These are phyloP conservation scores for Phaonia tiefii DNA, from an alignment of 2,888 invertebrate species.

Conservation along the genomic window DNA sequence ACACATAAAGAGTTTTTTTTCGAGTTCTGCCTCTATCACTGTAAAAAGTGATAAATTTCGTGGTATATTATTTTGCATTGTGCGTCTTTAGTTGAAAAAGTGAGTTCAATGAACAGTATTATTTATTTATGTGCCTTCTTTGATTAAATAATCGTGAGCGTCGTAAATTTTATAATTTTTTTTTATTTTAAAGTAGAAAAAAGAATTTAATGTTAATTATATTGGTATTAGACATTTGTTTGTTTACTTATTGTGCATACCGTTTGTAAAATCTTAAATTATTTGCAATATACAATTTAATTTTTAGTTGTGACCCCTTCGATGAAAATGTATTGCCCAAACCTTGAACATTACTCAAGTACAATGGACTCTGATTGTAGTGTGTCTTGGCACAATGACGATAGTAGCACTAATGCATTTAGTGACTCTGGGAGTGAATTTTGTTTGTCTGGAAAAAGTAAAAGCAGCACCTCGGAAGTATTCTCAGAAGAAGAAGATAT, in stretches of 20 bases:
- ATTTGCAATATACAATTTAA: conserved; percentile 54
- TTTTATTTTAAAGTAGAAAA: conserved; percentile 36
- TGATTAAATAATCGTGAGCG: too few relatives aligned
- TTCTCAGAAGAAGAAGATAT: conserved; percentile 35
- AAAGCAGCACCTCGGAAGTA: conserved; percentile 43
- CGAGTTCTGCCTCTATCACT: too few relatives aligned
- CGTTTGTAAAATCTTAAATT: conserved; percentile 37
- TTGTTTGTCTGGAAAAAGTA: conserved; percentile 47
- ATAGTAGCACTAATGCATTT: conserved; percentile 51
- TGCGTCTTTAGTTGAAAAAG: conserved; percentile 30
- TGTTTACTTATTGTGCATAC: conserved; percentile 38
- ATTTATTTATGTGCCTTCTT: too few relatives aligned
- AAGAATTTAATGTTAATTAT: conserved; percentile 38
- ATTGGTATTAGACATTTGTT: conserved; percentile 42
- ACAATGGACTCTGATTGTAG: conserved; percentile 49
- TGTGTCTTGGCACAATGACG: conserved; percentile 41
- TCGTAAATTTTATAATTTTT: conserved; percentile 35
- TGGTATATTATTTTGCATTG: conserved; percentile 29
- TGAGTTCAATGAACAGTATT: too few relatives aligned
- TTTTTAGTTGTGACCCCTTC: conserved; percentile 50
- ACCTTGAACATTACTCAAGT: conserved; percentile 49
- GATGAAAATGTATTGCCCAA: conserved; percentile 66
- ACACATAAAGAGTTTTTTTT: too few relatives aligned
- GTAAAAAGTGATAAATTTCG: too few relatives aligned
- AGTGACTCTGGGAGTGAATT: conserved; percentile 51